Evolutionary conservation across 2,113 vertebrate species (phyloP).

Genomic region (Typhlomys cinereus): DNA sequence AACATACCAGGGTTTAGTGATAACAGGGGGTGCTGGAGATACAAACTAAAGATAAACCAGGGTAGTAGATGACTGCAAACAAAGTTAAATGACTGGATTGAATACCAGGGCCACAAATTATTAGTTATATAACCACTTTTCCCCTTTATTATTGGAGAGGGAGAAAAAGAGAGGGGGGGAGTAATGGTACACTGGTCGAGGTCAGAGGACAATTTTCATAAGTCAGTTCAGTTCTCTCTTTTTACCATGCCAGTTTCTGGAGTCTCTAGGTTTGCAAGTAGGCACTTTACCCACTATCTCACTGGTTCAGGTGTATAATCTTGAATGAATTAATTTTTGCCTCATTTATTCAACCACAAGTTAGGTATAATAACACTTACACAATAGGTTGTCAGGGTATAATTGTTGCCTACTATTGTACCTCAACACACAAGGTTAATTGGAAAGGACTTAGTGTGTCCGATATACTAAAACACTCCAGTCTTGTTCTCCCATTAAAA

Average conservation of each 20-base stretch:
- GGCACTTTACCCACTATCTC: no score
- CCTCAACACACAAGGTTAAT: not conserved
- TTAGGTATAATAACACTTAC: not conserved
- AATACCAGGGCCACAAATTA: not conserved
- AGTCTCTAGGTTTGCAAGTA: no score
- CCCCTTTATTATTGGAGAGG: no score
- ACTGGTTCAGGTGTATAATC: not conserved
- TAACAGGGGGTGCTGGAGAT: not conserved
- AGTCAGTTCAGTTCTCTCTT: no score
- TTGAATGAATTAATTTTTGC: not conserved
- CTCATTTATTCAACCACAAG: not conserved
- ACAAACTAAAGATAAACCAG: not conserved
- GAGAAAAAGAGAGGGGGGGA: no score
- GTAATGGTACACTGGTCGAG: no score
- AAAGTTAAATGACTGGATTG: not conserved
- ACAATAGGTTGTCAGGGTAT: not conserved
- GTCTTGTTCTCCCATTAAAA: not conserved
- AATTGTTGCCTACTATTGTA: not conserved
- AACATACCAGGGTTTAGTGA: not conserved
- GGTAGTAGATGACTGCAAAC: not conserved
- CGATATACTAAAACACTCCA: not conserved
- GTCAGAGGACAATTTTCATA: no score
- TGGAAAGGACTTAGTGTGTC: not conserved
- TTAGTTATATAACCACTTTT: no score
- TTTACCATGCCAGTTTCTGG: no score